Conservation (phyloP, 2,113 vertebrate species). For the Thryonomys swinderianus region DNA sequence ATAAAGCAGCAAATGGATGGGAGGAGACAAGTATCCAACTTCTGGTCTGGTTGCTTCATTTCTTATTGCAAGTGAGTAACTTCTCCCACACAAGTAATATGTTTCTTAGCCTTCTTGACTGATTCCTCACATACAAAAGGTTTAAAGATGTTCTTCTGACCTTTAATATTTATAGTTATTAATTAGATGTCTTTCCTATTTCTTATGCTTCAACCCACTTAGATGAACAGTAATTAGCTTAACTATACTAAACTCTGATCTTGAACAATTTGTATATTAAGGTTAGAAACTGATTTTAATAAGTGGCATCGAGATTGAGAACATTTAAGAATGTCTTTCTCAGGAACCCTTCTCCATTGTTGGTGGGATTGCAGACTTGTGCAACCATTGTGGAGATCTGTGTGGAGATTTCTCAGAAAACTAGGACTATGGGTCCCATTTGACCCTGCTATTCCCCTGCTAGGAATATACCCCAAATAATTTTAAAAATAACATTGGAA, state of each 20-base stretch:
- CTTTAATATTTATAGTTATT: background rate
- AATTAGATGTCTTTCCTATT: conserved; percentile 30
- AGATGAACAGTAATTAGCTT: conserved; percentile 51
- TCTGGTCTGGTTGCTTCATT: background rate
- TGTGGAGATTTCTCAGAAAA: too few species aligned
- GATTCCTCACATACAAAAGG: background rate
- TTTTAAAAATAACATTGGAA: too few species aligned
- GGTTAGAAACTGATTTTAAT: conserved; percentile 32
- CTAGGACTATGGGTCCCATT: too few species aligned
- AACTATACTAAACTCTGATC: conserved; percentile 18
- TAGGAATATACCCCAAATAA: too few species aligned
- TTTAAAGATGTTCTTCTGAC: background rate
- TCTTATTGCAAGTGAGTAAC: background rate
- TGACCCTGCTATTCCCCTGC: too few species aligned
- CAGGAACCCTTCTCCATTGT: too few species aligned
- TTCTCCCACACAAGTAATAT: background rate
- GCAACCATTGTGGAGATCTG: too few species aligned
- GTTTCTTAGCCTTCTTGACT: conserved; percentile 5
- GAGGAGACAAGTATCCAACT: background rate
- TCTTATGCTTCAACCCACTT: background rate
- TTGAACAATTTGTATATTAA: conserved; percentile 42
- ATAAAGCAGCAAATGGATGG: background rate
- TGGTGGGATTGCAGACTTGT: too few species aligned
- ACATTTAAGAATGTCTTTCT: conserved; percentile 65
- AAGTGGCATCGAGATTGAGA: conserved; percentile 69